Conservation (phyloP, 2,888 invertebrate species). For the Serripes groenlandicus region DNA sequence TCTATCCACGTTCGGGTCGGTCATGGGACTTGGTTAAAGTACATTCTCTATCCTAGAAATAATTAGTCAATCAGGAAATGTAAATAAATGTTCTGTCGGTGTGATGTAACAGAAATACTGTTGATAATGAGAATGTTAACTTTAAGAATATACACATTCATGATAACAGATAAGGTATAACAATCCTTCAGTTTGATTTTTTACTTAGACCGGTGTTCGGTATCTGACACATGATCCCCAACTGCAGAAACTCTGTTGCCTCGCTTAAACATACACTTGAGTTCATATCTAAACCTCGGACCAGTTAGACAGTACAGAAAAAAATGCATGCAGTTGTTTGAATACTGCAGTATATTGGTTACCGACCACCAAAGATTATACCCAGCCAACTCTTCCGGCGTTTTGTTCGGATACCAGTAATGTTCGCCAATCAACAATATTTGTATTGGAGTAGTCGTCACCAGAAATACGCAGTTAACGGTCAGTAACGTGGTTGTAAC, state of each 20-base stretch:
- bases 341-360: conserved; percentile 78
- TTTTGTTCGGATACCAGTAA: conserved; percentile 60
- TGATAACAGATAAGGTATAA: too few relatives aligned
- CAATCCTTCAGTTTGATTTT: too few relatives aligned
- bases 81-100: too few relatives aligned
- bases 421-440: conserved; percentile 75
- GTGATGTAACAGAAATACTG: too few relatives aligned
- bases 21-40: too few relatives aligned
- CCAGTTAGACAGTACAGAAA: conserved; percentile 80
- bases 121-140: too few relatives aligned
- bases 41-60: too few relatives aligned
- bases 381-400: conserved; percentile 60
- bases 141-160: too few relatives aligned
- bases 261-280: conserved; percentile 59
- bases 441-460: conserved; percentile 77
- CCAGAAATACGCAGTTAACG: conserved; percentile 75
- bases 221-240: too few relatives aligned
- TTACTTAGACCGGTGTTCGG: too few relatives aligned
- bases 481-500: conserved; percentile 75
- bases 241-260: conserved; percentile 31
- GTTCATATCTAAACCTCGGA: conserved; percentile 74
- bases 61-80: too few relatives aligned
- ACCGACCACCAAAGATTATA: conserved; percentile 75
- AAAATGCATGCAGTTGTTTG: conserved; percentile 78
- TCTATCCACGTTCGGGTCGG: too few relatives aligned